Percentiles rank a stretch among this genome's conserved stretches.
These are phyloP conservation scores for Prosapia bicincta DNA, from an alignment of 2,888 invertebrate species.

Conservation along the genomic window DNA sequence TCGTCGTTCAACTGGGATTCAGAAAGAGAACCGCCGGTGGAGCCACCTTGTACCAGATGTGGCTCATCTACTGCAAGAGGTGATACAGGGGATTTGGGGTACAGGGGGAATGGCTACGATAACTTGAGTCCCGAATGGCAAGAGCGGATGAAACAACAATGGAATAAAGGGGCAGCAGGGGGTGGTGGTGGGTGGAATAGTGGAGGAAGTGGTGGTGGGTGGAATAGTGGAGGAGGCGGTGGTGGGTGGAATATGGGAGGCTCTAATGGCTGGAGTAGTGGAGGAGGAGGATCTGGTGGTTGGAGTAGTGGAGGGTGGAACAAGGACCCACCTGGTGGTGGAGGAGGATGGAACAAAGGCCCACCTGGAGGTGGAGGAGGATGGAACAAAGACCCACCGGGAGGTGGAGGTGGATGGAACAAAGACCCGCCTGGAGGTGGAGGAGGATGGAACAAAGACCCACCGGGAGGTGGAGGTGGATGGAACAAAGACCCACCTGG, in stretches of 20 bases:
- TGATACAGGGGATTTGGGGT: conserved; percentile 30
- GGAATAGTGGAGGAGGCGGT: not conserved
- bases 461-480: not conserved
- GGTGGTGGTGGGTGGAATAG: not conserved
- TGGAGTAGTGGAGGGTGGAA: conserved; percentile 6
- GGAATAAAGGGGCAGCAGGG: conserved; percentile 13
- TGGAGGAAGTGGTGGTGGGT: conserved; percentile 19
- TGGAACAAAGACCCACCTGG: not conserved
- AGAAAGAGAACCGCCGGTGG: conserved; percentile 4
- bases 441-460: conserved; percentile 9
- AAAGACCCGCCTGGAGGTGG: conserved; percentile 17
- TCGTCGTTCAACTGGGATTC: conserved; percentile 39
- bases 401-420: conserved; percentile 4
- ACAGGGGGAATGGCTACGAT: conserved; percentile 41
- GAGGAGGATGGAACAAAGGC: conserved; percentile 8
- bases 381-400: not conserved
- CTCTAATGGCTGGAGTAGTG: conserved; percentile 8
- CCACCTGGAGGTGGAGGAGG: conserved; percentile 13
- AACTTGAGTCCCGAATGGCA: conserved; percentile 41
- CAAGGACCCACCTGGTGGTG: not conserved
- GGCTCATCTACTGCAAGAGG: conserved; percentile 18
- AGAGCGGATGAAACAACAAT: conserved; percentile 23
- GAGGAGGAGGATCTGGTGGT: conserved; percentile 4
- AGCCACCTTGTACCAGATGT: conserved; percentile 17
- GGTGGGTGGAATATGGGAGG: conserved; percentile 18